Conservation (phyloP, 2,797 vertebrate genomes). For the Lepilemur septentrionalis region DNA sequence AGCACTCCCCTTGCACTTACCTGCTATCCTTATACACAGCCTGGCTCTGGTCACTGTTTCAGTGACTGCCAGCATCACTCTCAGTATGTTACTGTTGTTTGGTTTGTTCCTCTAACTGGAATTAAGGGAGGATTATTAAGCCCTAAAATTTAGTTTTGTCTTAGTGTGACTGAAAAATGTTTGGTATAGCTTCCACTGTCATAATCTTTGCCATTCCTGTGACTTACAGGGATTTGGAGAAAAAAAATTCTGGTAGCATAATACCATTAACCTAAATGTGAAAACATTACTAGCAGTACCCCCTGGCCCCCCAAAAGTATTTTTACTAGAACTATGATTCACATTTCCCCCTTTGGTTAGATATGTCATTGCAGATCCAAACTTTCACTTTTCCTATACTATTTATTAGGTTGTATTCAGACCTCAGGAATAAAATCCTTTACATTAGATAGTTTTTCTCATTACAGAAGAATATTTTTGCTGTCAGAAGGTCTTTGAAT, state of each 20-base stretch:
- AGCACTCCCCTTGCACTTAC: neutral
- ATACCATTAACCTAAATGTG: neutral
- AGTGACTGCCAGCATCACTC: neutral
- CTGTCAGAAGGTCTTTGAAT: conserved; percentile 7
- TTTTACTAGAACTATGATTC: neutral
- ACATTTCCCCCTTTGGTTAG: neutral
- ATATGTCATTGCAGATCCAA: neutral
- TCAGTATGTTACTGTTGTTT: neutral
- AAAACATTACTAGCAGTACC: neutral
- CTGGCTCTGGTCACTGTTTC: neutral
- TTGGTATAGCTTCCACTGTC: neutral
- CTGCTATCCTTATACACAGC: neutral
- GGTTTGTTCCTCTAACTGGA: neutral
- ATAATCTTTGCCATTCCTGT: neutral
- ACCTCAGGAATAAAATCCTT: neutral
- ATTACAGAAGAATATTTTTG: conserved; percentile 38
- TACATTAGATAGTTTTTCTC: conserved; percentile 31
- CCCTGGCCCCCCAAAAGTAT: neutral
- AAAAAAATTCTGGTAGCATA: neutral
- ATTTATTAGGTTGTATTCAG: conserved; percentile 3
- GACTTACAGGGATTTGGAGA: neutral
- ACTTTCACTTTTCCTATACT: conserved; percentile 11
- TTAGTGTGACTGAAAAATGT: neutral
- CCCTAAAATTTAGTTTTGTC: conserved; percentile 4
- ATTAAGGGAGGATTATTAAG: neutral